phyloP scores from a whole-genome alignment of 1,140 invertebrate species.

The Magallana gigas region DNA sequence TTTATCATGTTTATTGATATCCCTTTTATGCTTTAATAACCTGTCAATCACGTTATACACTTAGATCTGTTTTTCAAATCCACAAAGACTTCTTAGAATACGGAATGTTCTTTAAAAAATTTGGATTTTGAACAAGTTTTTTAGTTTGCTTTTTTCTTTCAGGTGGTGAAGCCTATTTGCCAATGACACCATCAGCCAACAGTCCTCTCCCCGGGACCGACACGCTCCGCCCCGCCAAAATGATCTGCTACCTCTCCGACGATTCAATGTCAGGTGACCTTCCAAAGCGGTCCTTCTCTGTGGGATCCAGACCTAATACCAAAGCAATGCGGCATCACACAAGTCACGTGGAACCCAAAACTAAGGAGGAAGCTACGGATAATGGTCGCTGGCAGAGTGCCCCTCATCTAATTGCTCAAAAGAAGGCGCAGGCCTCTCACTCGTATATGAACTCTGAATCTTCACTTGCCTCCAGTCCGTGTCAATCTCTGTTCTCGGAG shows the following conservation, averaged over 20 bases:
- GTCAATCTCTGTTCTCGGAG: slow-evolving; percentile 69
- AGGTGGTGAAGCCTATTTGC: slow-evolving; percentile 73
- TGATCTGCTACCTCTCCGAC: slow-evolving; percentile 73
- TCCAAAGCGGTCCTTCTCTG: slow-evolving; percentile 89
- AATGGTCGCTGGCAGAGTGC: slow-evolving; percentile 73
- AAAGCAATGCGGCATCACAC: slow-evolving; percentile 50
- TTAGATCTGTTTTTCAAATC: too few relatives aligned
- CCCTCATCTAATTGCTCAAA: slow-evolving; percentile 71
- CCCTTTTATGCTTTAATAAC: too few relatives aligned
- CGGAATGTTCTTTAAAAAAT: too few relatives aligned
- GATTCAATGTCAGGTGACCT: slow-evolving; percentile 71
- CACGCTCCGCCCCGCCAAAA: slow-evolving; percentile 69
- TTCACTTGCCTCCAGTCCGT: slow-evolving; percentile 62
- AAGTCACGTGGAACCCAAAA: slow-evolving; percentile 55
- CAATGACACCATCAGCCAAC: slow-evolving; percentile 65
- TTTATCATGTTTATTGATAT: too few relatives aligned
- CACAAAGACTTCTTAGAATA: too few relatives aligned
- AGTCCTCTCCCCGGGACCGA: slow-evolving; percentile 61
- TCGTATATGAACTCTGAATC: slow-evolving; percentile 53
- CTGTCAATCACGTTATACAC: too few relatives aligned
- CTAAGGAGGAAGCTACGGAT: slow-evolving; percentile 61
- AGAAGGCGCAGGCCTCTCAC: slow-evolving; percentile 33
- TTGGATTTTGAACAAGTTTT: too few relatives aligned
- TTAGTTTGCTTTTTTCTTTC: neutral
- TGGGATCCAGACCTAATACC: slow-evolving; percentile 86